Evolutionary conservation across 1,140 invertebrate genomes (phyloP).

Genomic region (Dryas iulia): DNA sequence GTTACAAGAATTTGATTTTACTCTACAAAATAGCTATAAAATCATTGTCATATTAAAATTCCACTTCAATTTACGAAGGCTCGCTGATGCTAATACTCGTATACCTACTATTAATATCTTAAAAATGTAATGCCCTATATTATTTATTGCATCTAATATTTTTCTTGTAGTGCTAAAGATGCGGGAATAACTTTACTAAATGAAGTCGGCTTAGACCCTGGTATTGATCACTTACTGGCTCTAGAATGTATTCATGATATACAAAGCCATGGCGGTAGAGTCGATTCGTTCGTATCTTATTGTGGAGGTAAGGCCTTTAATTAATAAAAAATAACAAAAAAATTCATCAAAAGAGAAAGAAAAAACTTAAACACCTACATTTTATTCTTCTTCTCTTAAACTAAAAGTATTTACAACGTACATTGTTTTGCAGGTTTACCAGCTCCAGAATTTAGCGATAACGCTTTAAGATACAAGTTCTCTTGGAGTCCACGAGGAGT

Average conservation of each 20-base stretch:
- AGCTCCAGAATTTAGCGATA: constrained; percentile 96
- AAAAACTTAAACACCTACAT: too few species aligned
- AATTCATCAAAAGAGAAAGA: too few species aligned
- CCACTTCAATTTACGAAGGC: too few species aligned
- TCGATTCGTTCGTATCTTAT: constrained; percentile 97
- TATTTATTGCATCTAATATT: too few species aligned
- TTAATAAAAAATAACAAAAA: too few species aligned
- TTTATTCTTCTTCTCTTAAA: too few species aligned
- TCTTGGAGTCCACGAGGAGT: constrained; percentile 97
- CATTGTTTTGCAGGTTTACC: constrained; percentile 84
- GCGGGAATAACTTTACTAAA: constrained; percentile 95
- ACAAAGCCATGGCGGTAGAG: constrained; percentile 88
- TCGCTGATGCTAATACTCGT: too few species aligned
- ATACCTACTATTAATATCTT: too few species aligned
- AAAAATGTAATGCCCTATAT: too few species aligned
- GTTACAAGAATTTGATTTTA: too few species aligned
- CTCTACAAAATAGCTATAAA: too few species aligned
- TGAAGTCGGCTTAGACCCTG: constrained; percentile 98
- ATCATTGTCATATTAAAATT: constrained; percentile 2
- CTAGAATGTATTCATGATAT: constrained; percentile 97
- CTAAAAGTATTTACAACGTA: too few species aligned
- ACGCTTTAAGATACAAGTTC: constrained; percentile 98
- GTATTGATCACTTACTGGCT: constrained; percentile 98
- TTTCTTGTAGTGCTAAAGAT: constrained; percentile 87
- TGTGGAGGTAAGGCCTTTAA: constrained; percentile 87